Evolutionary conservation across 2,113 vertebrate species (phyloP), one percentile per base, ranked within the genome.

Genomic region (Boulengeromyrus knoepffleri): DNA sequence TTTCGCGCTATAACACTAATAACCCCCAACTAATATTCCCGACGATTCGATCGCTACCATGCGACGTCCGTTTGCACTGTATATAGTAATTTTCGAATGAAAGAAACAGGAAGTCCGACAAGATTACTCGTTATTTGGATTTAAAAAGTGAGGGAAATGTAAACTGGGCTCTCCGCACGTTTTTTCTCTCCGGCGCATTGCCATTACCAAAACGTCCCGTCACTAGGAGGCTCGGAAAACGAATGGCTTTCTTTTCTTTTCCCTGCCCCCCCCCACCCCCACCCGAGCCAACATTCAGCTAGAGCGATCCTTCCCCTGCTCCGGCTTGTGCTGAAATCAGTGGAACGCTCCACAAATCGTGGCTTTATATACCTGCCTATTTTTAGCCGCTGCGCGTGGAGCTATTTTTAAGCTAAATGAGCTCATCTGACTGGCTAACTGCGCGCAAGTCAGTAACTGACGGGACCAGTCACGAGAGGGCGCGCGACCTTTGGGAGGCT

Each of bases 391-490:
- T 42, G 85, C 89, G 89, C 93, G 92, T 92, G 92, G 91, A 91
- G 94, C 94, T 96, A 96, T 95, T 95, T 96, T 96, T 96, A 96
- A 95, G 95, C 95, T 95, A 95, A 95, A 95, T 96, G 95, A 95
- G 94, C 93, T 96, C 96, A 96, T 93, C 91, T n/a, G 88, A 87
- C 83, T 46, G 83, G 39, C 21, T 47, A 12, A 85, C 7, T 9
- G 15, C 74, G 27, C 10, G 10, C 27, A n/a, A 27, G 62, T 39
- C 31, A 42, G 36, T 17, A 39, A 80, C 31, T 42, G 74, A 19
- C 74, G 31, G 36, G 13, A 39, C 74, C 36, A 80, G 74, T 42
- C 17, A 36, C 74, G 74, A 80, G 74, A 80, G 74, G 13, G 70
- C 31, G 58, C 24, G 58, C 24, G 58, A 62, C n/a, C 58, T 27